These are phyloP conservation scores for Aphodius granarius DNA, from an alignment of 2,888 invertebrate species.

Conservation along the genomic window DNA sequence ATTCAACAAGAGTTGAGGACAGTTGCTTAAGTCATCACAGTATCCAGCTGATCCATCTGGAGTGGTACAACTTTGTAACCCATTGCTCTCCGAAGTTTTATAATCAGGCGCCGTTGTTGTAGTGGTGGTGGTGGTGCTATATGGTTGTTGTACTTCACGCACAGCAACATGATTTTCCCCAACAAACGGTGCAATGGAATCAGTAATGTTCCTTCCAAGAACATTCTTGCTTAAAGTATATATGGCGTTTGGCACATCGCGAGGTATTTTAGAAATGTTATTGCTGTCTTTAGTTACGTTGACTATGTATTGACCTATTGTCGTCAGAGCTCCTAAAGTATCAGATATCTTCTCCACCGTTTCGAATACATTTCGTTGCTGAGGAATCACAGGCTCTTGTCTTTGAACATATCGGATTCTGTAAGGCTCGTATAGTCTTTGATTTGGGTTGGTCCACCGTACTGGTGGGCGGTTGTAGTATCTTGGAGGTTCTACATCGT, in stretches of 20 bases:
- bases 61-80: slow-evolving; percentile 72
- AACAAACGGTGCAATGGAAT: slow-evolving; percentile 77
- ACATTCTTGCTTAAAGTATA: slow-evolving; percentile 82
- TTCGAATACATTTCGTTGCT: slow-evolving; percentile 32
- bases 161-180: slow-evolving; percentile 50
- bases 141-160: slow-evolving; percentile 25
- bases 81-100: slow-evolving; percentile 37
- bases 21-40: slow-evolving; percentile 87
- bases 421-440: neutral
- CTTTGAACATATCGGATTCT: neutral
- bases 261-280: slow-evolving; percentile 50
- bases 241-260: slow-evolving; percentile 71
- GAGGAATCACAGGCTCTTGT: neutral
- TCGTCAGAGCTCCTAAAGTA: slow-evolving; percentile 78
- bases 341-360: slow-evolving; percentile 60
- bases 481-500: neutral
- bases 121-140: slow-evolving; percentile 46
- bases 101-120: slow-evolving; percentile 48
- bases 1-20: slow-evolving; percentile 81
- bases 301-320: slow-evolving; percentile 82
- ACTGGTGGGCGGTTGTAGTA: neutral
- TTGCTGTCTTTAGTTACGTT: slow-evolving; percentile 69
- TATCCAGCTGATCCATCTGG: slow-evolving; percentile 77
- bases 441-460: neutral
- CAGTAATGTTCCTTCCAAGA: slow-evolving; percentile 76